These are phyloP conservation scores for Dione vanillae DNA, from an alignment of 2,888 invertebrate genomes.

Conservation along the genomic window DNA sequence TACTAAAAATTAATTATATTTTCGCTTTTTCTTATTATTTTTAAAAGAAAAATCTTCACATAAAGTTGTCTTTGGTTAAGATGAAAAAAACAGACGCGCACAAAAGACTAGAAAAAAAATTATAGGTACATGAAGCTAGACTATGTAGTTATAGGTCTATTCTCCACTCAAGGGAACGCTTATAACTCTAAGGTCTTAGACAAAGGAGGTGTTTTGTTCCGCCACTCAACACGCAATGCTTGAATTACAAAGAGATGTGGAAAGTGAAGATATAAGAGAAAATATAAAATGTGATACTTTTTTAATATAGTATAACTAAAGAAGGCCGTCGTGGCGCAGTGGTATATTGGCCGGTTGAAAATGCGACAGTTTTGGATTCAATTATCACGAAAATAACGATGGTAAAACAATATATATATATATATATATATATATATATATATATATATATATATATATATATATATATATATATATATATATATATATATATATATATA, in stretches of 20 bases:
- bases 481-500: not conserved
- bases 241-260: not conserved
- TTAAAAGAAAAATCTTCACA: not conserved
- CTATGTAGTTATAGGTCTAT: not conserved
- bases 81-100: too few species aligned
- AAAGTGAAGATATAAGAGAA: not conserved
- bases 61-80: too few species aligned
- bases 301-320: not conserved
- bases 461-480: too few species aligned
- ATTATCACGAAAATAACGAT: too few species aligned
- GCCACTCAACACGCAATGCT: conserved; percentile 5
- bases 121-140: not conserved
- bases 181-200: conserved; percentile 2
- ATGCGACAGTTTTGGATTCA: too few species aligned
- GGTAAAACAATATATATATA: not conserved
- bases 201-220: not conserved
- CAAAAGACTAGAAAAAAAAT: too few species aligned
- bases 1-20: too few species aligned
- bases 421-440: not conserved
- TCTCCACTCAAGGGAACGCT: not conserved
- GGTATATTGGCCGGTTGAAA: too few species aligned
- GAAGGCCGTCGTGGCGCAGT: too few species aligned
- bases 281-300: not conserved
- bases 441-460: too few species aligned
- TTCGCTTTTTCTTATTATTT: not conserved